Conservation (phyloP, 2,888 invertebrate genomes). For the Cephonodes hylas region DNA sequence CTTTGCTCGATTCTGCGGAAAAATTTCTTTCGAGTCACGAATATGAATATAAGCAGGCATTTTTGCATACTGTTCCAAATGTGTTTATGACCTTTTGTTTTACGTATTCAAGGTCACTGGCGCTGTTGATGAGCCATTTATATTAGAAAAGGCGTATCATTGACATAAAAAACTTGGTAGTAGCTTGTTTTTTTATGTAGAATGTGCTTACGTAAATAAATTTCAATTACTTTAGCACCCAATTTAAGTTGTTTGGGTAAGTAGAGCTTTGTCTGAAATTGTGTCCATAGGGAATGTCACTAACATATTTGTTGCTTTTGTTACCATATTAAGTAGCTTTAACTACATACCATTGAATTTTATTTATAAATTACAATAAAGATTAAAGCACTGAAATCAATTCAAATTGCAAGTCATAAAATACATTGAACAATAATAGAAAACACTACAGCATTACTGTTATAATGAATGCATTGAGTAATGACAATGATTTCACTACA, state of each 20-base stretch:
- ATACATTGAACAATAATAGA: no score
- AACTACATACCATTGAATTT: no score
- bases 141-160: no score
- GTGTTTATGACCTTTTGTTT: background rate
- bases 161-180: background rate
- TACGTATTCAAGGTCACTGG: background rate
- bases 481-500: no score
- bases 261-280: background rate
- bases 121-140: no score
- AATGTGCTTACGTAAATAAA: background rate
- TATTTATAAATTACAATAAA: no score
- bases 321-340: background rate
- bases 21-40: slow-evolving; percentile 7
- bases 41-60: slow-evolving; percentile 5
- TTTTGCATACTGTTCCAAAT: background rate
- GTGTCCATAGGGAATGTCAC: background rate
- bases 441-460: no score
- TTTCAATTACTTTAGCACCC: background rate
- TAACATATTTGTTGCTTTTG: background rate
- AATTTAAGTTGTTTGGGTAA: background rate
- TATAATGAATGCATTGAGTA: no score
- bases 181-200: background rate
- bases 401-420: no score
- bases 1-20: background rate
- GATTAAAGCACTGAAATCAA: no score